Base-by-base conservation (phyloP, 1,140 invertebrate genomes). In the Brachionus calyciflorus region DNA sequence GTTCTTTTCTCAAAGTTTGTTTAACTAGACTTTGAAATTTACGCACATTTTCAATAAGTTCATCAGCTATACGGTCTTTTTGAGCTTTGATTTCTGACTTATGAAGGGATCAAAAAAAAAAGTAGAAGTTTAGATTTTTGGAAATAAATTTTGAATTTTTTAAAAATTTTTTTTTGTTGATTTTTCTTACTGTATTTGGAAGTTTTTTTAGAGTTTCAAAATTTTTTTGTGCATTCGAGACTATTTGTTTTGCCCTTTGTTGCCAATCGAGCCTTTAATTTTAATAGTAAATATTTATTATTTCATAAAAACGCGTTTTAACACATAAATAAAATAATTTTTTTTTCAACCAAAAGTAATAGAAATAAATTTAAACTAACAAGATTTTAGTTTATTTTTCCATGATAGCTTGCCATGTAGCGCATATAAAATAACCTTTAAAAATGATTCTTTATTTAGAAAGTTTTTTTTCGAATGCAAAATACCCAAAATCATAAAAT, bases 211-310 rank as follows among this genome's bases (percentile, higher is more conserved):
- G 37, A 21, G 33, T 60, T 60, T 60, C 19, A 60, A 19, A 60
- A 4, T 33, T 60, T 60, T 33, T 33, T 37, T 37, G 28, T 60
- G 55, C 55, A 37, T 37, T 60, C 37, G 55, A 60, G 55, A 60
- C 55, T 37, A 60, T 17, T 60, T 37, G 10, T 21, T 60, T 60
- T 12, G 55, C 55, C 37, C 55, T 60, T 40, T 60, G 28, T 60
- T 60, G 55, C 55, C 55, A 60, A n/a, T 60, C 30, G 14, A 60
- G 37, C 37, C 55, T 60, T 40, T 19, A 60, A 60, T 37, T 37
- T n/a, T n/a, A n/a, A n/a, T n/a, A n/a, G n/a, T n/a, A n/a, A n/a
- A n/a, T n/a, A n/a, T n/a, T n/a, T n/a, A n/a, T n/a, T n/a, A n/a
- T n/a, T n/a, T n/a, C n/a, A n/a, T n/a, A n/a, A n/a, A n/a, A n/a